Percentiles rank a stretch among this genome's conserved stretches.
Conservation (phyloP, 2,113 vertebrate species). For the Xenopus laevis region DNA sequence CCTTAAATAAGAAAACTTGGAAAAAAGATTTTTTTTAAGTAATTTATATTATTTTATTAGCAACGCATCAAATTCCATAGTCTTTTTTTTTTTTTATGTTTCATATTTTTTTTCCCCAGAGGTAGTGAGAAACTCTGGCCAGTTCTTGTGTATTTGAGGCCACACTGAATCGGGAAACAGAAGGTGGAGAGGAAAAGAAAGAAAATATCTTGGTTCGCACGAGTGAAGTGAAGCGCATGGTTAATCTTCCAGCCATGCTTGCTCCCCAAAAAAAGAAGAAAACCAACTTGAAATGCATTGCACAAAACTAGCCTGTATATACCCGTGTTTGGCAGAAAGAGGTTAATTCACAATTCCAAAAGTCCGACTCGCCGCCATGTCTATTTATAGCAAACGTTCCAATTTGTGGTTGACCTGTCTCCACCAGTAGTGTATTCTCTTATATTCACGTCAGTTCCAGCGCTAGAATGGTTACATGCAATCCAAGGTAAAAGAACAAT, state of each 20-base stretch:
- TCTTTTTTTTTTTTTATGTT: slow-evolving; percentile 53
- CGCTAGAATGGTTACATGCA: neutral
- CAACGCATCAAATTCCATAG: slow-evolving; percentile 67
- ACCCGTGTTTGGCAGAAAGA: neutral
- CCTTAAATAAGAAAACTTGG: slow-evolving; percentile 68
- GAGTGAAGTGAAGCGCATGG: neutral
- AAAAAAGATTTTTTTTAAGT: slow-evolving; percentile 63
- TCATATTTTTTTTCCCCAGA: slow-evolving; percentile 56
- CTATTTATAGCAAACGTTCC: neutral
- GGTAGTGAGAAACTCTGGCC: slow-evolving; percentile 71
- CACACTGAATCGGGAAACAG: slow-evolving; percentile 70
- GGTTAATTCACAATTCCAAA: neutral
- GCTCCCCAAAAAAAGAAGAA: neutral
- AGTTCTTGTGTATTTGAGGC: slow-evolving; percentile 61
- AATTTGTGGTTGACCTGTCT: neutral
- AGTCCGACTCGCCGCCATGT: neutral
- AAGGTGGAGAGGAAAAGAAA: slow-evolving; percentile 42
- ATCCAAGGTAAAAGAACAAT: neutral
- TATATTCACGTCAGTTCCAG: neutral
- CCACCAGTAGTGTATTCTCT: neutral
- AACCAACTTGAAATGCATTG: neutral
- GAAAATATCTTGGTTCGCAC: slow-evolving; percentile 1
- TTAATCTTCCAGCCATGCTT: neutral
- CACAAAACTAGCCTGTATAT: slow-evolving; percentile 1
- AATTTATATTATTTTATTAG: slow-evolving; percentile 67